Conservation (phyloP, 2,888 invertebrate genomes). For the Pycnomerus fuliginosus region DNA sequence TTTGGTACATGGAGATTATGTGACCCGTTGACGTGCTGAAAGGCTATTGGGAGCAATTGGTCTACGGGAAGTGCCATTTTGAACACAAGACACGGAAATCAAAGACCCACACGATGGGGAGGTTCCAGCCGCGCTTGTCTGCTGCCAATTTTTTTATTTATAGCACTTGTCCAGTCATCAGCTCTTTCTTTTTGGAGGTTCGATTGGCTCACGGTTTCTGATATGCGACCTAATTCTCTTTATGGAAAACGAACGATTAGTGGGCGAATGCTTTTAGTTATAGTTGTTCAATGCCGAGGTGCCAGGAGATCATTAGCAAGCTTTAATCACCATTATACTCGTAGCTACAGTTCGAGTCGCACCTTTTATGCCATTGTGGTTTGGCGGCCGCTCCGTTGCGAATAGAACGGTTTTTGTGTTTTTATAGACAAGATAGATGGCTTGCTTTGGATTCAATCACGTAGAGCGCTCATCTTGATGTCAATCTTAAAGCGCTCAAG, state of each 20-base stretch:
- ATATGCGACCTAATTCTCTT: too few species aligned
- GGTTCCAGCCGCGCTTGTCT: neutral
- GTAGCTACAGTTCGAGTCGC: slow-evolving; percentile 1
- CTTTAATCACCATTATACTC: slow-evolving; percentile 8
- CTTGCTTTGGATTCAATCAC: slow-evolving; percentile 35
- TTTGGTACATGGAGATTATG: too few species aligned
- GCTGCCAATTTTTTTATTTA: neutral
- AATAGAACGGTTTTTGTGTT: slow-evolving; percentile 11
- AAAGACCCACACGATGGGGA: too few species aligned
- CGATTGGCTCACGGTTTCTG: too few species aligned
- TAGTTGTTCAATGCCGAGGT: slow-evolving; percentile 9
- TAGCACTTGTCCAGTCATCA: slow-evolving; percentile 5
- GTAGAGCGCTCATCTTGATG: slow-evolving; percentile 31
- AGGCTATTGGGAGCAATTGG: too few species aligned
- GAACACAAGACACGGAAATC: too few species aligned
- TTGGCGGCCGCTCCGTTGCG: slow-evolving; percentile 1
- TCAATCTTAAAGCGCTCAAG: slow-evolving; percentile 30
- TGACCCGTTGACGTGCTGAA: too few species aligned
- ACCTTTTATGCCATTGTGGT: slow-evolving; percentile 1
- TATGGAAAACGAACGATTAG: slow-evolving; percentile 12
- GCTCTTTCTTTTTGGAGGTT: slow-evolving; percentile 3
- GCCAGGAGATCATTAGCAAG: slow-evolving; percentile 5
- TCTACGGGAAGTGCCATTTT: too few species aligned
- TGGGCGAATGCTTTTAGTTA: slow-evolving; percentile 6
- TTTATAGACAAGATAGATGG: slow-evolving; percentile 19